These are phyloP conservation scores for Diglossa cyanea DNA, from an alignment of 2,797 vertebrate genomes.

Conservation along the genomic window DNA sequence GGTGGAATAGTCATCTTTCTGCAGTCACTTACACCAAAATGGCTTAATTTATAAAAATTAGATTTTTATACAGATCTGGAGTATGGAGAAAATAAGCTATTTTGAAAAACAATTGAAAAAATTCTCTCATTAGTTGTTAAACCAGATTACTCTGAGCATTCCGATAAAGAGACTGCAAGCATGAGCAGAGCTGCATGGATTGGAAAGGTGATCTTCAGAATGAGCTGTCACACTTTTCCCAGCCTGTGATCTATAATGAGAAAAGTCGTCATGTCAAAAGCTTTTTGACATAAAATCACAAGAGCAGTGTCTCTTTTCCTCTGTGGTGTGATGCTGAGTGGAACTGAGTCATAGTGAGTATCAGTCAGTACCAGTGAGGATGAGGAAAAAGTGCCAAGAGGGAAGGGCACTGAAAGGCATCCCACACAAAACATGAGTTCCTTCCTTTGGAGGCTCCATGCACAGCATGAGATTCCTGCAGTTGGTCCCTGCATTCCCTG, in stretches of 20 bases:
- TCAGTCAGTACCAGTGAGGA: neutral
- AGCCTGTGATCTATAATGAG: neutral
- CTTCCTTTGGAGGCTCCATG: neutral
- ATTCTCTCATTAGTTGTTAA: neutral
- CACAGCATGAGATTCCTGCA: neutral
- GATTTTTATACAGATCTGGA: neutral
- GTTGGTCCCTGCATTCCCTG: neutral
- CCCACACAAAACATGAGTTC: rapidly evolving
- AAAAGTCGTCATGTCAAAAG: neutral
- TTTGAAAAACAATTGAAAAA: neutral
- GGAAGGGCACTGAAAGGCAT: neutral
- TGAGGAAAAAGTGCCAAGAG: neutral
- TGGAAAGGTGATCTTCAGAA: neutral
- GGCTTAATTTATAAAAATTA: neutral
- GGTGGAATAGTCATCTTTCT: neutral
- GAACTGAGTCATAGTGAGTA: neutral
- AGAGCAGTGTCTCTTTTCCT: neutral
- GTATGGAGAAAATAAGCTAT: neutral
- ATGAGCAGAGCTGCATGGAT: neutral
- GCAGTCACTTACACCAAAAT: neutral
- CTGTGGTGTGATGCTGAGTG: neutral
- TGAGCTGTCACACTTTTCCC: neutral
- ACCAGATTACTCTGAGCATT: neutral
- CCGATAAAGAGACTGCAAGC: neutral
- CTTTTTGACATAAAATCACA: neutral